Percentiles rank a stretch among this genome's conserved stretches.
Conservation (phyloP, 2,797 vertebrate genomes). For the Megalops cyprinoides region DNA sequence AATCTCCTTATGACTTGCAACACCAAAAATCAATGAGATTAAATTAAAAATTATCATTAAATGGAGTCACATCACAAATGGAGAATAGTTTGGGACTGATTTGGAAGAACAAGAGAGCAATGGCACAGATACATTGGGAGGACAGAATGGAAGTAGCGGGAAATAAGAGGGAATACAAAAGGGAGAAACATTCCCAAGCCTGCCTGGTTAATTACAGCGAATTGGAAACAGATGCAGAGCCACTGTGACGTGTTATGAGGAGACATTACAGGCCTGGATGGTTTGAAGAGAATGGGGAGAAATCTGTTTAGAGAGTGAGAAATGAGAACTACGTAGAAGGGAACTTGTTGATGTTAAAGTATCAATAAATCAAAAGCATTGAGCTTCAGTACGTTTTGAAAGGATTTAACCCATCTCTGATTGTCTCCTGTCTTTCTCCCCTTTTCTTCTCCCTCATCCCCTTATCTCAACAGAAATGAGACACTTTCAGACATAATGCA, state of each 20-base stretch:
- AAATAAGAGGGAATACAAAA: slow-evolving; percentile 50
- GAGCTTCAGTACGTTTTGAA: no score
- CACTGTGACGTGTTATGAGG: slow-evolving; percentile 71
- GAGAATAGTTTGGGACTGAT: no score
- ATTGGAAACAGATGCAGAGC: slow-evolving; percentile 78
- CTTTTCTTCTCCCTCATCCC: background rate
- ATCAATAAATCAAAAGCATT: no score
- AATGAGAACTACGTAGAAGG: no score
- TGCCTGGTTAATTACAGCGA: slow-evolving; percentile 70
- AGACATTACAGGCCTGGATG: slow-evolving; percentile 70
- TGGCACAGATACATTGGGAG: background rate
- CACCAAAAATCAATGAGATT: no score
- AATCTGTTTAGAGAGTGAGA: background rate
- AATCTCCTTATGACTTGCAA: no score
- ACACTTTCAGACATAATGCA: slow-evolving; percentile 43
- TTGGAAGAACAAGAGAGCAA: background rate
- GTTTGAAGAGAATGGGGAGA: slow-evolving; percentile 33
- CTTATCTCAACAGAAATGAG: slow-evolving; percentile 11
- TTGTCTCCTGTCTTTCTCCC: no score
- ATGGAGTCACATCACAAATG: no score
- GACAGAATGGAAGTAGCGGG: slow-evolving; percentile 26
- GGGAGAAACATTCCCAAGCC: slow-evolving; percentile 67
- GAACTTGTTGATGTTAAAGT: no score
- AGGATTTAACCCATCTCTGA: no score
- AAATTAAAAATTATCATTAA: no score